phyloP scores from a whole-genome alignment of 2,888 invertebrate genomes.

The Oeneis ivallda region DNA sequence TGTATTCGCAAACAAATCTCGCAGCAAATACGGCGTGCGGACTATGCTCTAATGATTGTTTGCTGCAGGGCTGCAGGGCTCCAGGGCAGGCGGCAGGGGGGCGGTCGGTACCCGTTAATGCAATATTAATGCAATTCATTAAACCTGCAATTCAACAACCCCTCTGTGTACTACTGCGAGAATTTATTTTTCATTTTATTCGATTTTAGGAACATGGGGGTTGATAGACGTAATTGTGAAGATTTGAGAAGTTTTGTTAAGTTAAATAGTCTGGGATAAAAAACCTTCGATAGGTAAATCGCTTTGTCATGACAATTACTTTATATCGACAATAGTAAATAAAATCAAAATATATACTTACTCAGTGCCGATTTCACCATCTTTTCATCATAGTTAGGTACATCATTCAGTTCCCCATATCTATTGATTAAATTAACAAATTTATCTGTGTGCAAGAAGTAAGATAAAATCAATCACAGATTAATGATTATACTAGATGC shows the following conservation, averaged over 20 bases:
- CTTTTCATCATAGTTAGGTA: too few species aligned
- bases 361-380: too few species aligned
- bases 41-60: constrained; percentile 74
- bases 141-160: constrained; percentile 73
- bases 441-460: too few species aligned
- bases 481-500: too few species aligned
- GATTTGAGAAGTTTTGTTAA: neutral
- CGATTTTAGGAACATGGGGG: constrained; percentile 41
- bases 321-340: too few species aligned
- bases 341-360: too few species aligned
- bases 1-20: constrained; percentile 78
- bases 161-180: constrained; percentile 42
- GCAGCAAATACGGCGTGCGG: constrained; percentile 62
- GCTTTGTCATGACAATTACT: too few species aligned
- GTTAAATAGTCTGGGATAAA: neutral
- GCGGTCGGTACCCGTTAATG: constrained; percentile 70
- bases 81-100: constrained; percentile 1
- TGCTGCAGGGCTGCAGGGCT: constrained; percentile 53
- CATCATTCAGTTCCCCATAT: too few species aligned
- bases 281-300: too few species aligned
- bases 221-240: constrained; percentile 18
- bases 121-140: constrained; percentile 83
- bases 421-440: too few species aligned
- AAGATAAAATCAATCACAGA: too few species aligned
- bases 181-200: constrained; percentile 45